Evolutionary conservation across 1,140 invertebrate species (phyloP).

Genomic region (Apis florea): DNA sequence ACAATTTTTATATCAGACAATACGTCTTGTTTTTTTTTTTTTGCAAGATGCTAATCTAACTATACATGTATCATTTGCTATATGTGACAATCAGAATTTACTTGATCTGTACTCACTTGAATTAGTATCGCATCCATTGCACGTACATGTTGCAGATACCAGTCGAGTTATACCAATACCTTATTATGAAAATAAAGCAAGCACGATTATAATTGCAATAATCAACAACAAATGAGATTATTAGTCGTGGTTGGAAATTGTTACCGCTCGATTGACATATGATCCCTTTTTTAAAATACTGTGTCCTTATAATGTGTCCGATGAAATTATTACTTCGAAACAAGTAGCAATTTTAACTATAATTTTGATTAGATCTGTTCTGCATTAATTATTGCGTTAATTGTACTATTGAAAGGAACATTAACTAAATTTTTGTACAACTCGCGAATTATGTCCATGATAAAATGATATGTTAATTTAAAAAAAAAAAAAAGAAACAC

Average conservation of each 20-base stretch:
- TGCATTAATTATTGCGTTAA: not conserved
- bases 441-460: no score
- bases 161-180: conserved; percentile 19
- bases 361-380: no score
- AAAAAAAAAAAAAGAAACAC: no score
- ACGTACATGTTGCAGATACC: not conserved
- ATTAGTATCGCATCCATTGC: not conserved
- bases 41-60: no score
- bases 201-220: conserved; percentile 21
- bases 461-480: no score
- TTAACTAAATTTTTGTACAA: no score
- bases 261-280: no score
- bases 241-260: not conserved
- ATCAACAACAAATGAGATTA: conserved; percentile 4
- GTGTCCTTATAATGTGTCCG: not conserved
- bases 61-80: not conserved
- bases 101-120: no score
- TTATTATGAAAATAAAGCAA: conserved; percentile 26
- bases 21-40: no score
- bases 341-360: conserved; percentile 17
- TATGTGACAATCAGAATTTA: conserved; percentile 11
- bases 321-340: not conserved
- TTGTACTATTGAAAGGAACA: not conserved
- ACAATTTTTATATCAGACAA: no score
- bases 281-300: conserved; percentile 7